These are phyloP conservation scores for Hetaerina americana DNA, from an alignment of 1,140 invertebrate genomes.

Conservation along the genomic window DNA sequence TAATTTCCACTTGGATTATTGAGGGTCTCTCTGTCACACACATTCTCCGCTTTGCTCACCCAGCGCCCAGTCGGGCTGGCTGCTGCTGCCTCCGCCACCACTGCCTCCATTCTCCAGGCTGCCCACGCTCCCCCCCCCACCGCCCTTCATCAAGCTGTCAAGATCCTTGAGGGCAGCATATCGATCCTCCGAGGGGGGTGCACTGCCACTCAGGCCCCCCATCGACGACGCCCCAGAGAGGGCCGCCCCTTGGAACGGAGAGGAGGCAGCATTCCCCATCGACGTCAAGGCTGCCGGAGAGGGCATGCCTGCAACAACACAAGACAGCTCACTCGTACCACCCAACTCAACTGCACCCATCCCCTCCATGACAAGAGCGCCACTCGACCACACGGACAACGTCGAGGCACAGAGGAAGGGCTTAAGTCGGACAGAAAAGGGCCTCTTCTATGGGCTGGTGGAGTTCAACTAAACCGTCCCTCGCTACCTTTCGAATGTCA, in stretches of 20 bases:
- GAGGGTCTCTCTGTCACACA: too few relatives aligned
- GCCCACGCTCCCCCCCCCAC: neutral
- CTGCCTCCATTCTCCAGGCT: neutral
- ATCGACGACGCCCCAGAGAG: neutral
- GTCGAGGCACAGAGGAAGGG: too few relatives aligned
- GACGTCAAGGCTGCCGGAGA: constrained; percentile 26
- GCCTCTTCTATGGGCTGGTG: too few relatives aligned
- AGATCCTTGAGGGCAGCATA: constrained; percentile 73
- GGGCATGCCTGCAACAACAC: constrained; percentile 22
- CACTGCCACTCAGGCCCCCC: neutral
- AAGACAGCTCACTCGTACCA: too few relatives aligned
- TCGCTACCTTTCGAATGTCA: too few relatives aligned
- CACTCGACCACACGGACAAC: too few relatives aligned
- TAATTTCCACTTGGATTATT: too few relatives aligned
- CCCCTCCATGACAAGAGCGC: too few relatives aligned
- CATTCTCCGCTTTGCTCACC: too few relatives aligned
- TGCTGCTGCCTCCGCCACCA: neutral
- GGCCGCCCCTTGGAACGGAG: constrained; percentile 6
- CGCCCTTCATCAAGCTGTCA: constrained; percentile 47
- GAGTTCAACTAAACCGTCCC: too few relatives aligned
- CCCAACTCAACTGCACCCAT: too few relatives aligned
- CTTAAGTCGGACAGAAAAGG: too few relatives aligned
- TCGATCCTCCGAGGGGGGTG: constrained; percentile 51
- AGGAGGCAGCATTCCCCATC: constrained; percentile 5
- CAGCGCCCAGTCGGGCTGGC: neutral